Base-by-base conservation (phyloP, 2,113 vertebrate species). In the Entelurus aequoreus region DNA sequence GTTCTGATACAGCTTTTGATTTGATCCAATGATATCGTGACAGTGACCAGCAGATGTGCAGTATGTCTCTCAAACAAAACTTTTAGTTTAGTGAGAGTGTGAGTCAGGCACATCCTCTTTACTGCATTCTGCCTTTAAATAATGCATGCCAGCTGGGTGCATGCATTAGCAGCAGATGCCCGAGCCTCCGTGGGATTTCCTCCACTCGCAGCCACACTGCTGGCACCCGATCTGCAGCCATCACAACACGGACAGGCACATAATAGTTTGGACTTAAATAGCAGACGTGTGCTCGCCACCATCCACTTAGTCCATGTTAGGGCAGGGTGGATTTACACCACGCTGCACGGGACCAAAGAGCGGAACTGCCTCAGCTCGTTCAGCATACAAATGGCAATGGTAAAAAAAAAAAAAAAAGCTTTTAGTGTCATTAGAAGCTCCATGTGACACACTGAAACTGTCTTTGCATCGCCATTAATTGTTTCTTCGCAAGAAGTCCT, bases 91-190 rank as follows among this genome's bases (percentile, higher is more conserved):
- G 42, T 66, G 59, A 51, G 53, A 47, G 52, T 62, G 54, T 62
- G 71, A 78, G 69, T 68, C 71, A 65, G 69, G 68, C 65, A 62
- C 75, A 72, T 85, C 74, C 72, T 76, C 65, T 76, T 77, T 64
- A 61, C 81, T 78, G 77, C 81, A 84, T 79, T 69, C 71, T 50
- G 8, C 64, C 65, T 70, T 60, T 88, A 74, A 88, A 88, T 87
- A 84, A 88, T 86, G 74, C 66, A 88, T 85, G 75, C 40, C 62
- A 60, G 76, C 69, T 47, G 58, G 69, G 79, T 81, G 74, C 86
- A 82, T 81, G 72, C 74, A 79, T 63, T 49, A 63, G 61, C 74
- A 79, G 68, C 52, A 63, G 63, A 78, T 68, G 69, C 70, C 60
- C 61, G 62, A 65, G 66, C 61, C 68, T 82, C 75, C n/a, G 15